Conservation (phyloP, 2,797 vertebrate genomes). For the Eleutherodactylus coqui region DNA sequence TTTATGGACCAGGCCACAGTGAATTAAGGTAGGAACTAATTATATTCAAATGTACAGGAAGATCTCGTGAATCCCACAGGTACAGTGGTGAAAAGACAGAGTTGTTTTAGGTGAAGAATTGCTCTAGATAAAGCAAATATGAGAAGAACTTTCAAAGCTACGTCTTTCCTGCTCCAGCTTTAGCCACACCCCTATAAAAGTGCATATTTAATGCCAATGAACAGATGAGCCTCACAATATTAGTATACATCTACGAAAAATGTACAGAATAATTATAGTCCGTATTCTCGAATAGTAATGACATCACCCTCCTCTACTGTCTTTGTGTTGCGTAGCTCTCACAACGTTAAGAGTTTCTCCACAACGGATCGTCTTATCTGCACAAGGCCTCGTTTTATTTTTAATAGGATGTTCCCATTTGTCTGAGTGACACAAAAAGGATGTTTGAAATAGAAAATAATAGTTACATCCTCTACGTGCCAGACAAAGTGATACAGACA, state of each 20-base stretch:
- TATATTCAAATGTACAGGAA: too few relatives aligned
- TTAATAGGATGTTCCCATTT: constrained; percentile 58
- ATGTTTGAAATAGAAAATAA: constrained; percentile 54
- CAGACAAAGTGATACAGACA: constrained; percentile 56
- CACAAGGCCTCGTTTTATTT: constrained; percentile 30
- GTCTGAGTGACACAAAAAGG: constrained; percentile 55
- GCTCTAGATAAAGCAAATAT: too few relatives aligned
- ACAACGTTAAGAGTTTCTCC: background rate
- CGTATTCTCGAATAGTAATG: background rate
- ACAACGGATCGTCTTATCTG: background rate
- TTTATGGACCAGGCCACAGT: too few relatives aligned
- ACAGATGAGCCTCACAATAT: too few relatives aligned
- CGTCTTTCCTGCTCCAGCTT: too few relatives aligned
- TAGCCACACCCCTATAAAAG: too few relatives aligned
- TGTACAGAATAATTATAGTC: background rate
- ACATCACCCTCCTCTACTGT: background rate
- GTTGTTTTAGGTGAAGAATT: too few relatives aligned
- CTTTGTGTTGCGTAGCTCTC: background rate
- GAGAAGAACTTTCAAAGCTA: too few relatives aligned
- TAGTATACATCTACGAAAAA: background rate
- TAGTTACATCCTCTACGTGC: constrained; percentile 49
- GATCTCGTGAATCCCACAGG: too few relatives aligned
- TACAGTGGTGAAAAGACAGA: too few relatives aligned
- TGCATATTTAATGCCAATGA: background rate
- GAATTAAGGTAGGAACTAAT: too few relatives aligned